A percentile compares a stretch with the other conserved stretches of the same genome.
Evolutionary conservation across 2,113 vertebrate genomes (phyloP).

Genomic region (Ameiurus melas): DNA sequence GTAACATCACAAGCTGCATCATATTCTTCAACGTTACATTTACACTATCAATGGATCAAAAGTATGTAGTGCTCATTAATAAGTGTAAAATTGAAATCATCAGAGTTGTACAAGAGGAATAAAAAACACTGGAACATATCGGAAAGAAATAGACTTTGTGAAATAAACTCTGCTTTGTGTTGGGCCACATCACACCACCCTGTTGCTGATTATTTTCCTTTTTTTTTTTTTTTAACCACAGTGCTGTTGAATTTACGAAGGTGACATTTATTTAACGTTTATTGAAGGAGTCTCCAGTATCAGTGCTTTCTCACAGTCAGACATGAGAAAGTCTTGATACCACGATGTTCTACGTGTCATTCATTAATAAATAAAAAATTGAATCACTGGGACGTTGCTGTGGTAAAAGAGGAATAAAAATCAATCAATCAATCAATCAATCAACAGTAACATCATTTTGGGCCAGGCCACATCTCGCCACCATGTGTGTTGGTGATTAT

Average conservation of each 20-base stretch:
- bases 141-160: not conserved
- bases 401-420: not conserved
- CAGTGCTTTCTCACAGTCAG: not conserved
- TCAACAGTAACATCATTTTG: not conserved
- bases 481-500: not conserved
- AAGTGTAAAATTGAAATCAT: not conserved
- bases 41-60: not conserved
- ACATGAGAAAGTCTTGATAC: too few relatives aligned
- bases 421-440: not conserved
- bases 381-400: not conserved
- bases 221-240: not conserved
- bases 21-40: not conserved
- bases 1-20: not conserved
- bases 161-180: not conserved
- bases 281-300: not conserved
- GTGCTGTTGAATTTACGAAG: not conserved
- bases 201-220: not conserved
- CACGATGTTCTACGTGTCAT: not conserved
- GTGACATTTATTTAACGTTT: not conserved
- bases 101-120: not conserved
- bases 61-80: not conserved
- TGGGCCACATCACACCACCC: not conserved
- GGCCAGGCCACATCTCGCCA: not conserved
- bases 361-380: not conserved
- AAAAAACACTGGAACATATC: not conserved